Base-by-base conservation (phyloP, 2,113 vertebrate species). In the Rhizomys pruinosus region DNA sequence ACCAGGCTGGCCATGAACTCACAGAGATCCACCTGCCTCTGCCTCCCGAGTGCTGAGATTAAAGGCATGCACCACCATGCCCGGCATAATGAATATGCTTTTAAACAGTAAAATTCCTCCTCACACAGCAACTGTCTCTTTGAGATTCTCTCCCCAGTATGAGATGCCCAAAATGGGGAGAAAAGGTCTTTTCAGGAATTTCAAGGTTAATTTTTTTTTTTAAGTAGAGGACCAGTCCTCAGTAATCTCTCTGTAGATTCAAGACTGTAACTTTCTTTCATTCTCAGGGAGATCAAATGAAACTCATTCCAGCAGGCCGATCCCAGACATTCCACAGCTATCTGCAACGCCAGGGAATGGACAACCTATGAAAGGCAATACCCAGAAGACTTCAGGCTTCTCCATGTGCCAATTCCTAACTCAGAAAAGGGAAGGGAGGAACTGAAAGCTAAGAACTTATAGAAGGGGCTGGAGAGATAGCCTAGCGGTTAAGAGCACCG, bases 371-470 rank as follows among this genome's bases (percentile, higher is more conserved):
- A 95, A 89, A 88, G 71, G 87, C 64, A 86, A 92, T 84, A 74
- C 69, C 55, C 89, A 19, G 10, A 88, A 90, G 96, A 64, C 39
- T 68, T 71, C 64, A 64, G 92, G 23, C 71, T 6, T 88, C 95
- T 94, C 39, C 2, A 92, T 82, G 95, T 88, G 29, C 79, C 1
- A 8, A 92, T 96, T 90, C 85, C 19, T 66, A 69, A 76, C 68
- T 57, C 88, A 85, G 84, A 90, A 86, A 78, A 17, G 17, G 13
- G 44, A 57, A 39, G 42, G 29, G 52, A 74, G 61, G n/a, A 80
- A n/a, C 71, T 90, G 93, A 96, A 94, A 97, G 69, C 64, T 90
- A 69, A 96, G 93, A n/a, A n/a, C n/a, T n/a, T n/a, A n/a, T n/a
- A n/a, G n/a, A n/a, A n/a, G n/a, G n/a, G n/a, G n/a, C n/a, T n/a